phyloP scores from a whole-genome alignment of 2,888 invertebrate genomes.

The Augochlorella aurata region DNA sequence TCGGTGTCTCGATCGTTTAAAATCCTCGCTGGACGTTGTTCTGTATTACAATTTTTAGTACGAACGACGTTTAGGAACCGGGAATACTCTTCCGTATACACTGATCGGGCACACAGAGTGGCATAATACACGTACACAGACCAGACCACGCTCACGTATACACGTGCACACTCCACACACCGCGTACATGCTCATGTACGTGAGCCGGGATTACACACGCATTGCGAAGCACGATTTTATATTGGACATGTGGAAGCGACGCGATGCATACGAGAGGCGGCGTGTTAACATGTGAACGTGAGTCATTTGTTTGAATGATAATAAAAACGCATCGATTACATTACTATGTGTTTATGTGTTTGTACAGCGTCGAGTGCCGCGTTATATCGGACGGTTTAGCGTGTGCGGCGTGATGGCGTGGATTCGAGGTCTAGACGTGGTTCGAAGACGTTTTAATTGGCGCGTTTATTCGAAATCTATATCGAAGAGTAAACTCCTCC shows the following conservation, averaged over 20 bases:
- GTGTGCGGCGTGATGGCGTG: conserved; percentile 20
- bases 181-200: conserved; percentile 27
- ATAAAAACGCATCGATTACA: conserved; percentile 52
- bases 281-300: conserved; percentile 52
- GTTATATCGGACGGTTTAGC: conserved; percentile 42
- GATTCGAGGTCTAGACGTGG: conserved; percentile 9
- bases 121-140: neutral
- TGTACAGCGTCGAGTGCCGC: conserved; percentile 51
- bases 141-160: neutral
- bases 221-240: conserved; percentile 44
- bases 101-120: neutral
- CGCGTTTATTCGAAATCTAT: neutral
- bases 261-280: conserved; percentile 39
- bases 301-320: conserved; percentile 50
- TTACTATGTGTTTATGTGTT: conserved; percentile 50
- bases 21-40: conserved; percentile 19
- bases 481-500: too few relatives aligned
- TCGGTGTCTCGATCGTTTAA: conserved; percentile 4
- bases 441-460: neutral
- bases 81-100: conserved; percentile 13
- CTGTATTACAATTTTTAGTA: conserved; percentile 18
- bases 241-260: conserved; percentile 36
- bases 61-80: conserved; percentile 21
- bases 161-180: conserved; percentile 6
- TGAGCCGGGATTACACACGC: conserved; percentile 22